Evolutionary conservation across 2,888 invertebrate genomes (phyloP).

Genomic region (Malachius bipustulatus): DNA sequence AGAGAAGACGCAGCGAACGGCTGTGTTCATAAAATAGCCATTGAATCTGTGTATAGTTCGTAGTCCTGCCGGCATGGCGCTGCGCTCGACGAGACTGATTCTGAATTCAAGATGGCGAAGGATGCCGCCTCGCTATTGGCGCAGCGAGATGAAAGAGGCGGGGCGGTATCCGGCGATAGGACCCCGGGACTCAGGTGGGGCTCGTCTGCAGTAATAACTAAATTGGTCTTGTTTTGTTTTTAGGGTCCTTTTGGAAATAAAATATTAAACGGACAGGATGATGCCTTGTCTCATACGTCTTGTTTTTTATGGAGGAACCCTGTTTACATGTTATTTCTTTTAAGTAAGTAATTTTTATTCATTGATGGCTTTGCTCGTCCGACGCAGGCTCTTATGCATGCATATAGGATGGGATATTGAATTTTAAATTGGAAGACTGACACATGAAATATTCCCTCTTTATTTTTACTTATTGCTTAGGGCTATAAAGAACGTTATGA

Average conservation of each 20-base stretch:
- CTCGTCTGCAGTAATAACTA: not conserved
- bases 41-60: conserved; percentile 1
- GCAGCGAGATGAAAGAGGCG: not conserved
- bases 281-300: conserved; percentile 2
- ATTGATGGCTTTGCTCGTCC: too few species aligned
- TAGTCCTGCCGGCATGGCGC: not conserved
- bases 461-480: too few species aligned
- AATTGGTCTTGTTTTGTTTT: not conserved
- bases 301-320: not conserved
- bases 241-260: not conserved
- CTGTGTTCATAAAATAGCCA: not conserved
- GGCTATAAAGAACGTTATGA: too few species aligned
- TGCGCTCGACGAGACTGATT: not conserved
- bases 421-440: too few species aligned
- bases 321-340: too few species aligned
- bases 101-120: not conserved
- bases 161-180: not conserved
- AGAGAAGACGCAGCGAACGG: not conserved
- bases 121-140: not conserved
- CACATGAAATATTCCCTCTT: too few species aligned
- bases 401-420: too few species aligned
- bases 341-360: too few species aligned
- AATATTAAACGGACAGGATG: not conserved
- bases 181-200: not conserved
- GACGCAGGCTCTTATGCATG: too few species aligned